A percentile compares a stretch with the other conserved stretches of the same genome.
Conservation (phyloP, 1,140 invertebrate genomes). For the Propsilocerus akamusi region DNA sequence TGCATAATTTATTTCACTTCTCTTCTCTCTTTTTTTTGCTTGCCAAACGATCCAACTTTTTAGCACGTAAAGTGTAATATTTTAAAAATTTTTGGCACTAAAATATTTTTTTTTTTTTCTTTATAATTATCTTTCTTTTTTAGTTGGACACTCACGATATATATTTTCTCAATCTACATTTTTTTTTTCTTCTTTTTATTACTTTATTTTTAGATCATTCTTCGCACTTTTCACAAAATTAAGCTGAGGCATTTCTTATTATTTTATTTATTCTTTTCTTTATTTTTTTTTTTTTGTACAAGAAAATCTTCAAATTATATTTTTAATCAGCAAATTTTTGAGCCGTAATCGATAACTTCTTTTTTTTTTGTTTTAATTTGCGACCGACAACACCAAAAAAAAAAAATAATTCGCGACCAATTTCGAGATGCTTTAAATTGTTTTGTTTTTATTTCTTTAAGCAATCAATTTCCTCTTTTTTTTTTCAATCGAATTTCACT, state of each 20-base stretch:
- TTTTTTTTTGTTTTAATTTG: not conserved
- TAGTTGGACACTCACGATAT: not conserved
- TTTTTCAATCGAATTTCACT: too few species aligned
- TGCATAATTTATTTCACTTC: not conserved
- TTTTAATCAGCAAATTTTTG: not conserved
- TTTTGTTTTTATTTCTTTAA: too few species aligned
- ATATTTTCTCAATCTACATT: not conserved
- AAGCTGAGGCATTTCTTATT: not conserved
- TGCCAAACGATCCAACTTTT: not conserved
- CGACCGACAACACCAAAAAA: too few species aligned
- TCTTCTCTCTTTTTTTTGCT: not conserved
- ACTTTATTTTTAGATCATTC: constrained; percentile 3
- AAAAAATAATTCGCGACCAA: too few species aligned
- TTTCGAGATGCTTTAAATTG: too few species aligned
- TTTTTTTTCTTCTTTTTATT: not conserved
- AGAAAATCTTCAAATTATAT: not conserved
- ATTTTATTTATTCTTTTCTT: not conserved
- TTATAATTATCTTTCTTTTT: not conserved
- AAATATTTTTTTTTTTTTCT: not conserved
- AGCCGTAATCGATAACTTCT: not conserved
- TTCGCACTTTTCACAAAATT: not conserved
- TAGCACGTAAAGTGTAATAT: too few species aligned
- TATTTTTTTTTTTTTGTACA: not conserved
- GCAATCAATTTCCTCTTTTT: too few species aligned
- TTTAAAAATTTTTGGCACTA: not conserved